Evolutionary conservation across 2,888 invertebrate genomes (phyloP).

Genomic region (Tortricodes alternella): DNA sequence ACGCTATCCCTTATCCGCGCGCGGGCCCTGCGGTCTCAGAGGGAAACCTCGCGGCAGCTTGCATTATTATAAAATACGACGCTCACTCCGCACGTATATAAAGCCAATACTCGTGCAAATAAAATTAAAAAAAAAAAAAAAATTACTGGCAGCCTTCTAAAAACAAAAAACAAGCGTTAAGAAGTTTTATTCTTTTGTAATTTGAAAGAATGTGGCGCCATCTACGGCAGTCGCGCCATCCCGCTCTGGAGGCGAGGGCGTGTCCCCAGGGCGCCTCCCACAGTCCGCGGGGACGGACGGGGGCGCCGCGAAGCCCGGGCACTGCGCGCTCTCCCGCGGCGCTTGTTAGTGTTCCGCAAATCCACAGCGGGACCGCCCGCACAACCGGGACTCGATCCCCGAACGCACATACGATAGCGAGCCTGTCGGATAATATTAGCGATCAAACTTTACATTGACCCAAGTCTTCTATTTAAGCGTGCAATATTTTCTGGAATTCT

Average conservation of each 20-base stretch:
- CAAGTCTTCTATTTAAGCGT: background rate
- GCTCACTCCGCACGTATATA: constrained; percentile 41
- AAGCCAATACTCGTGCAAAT: constrained; percentile 36
- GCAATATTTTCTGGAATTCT: no score
- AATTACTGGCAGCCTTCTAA: constrained; percentile 30
- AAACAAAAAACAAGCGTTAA: constrained; percentile 12
- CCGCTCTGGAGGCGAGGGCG: constrained; percentile 83
- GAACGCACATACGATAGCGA: constrained; percentile 76
- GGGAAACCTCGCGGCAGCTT: constrained; percentile 60
- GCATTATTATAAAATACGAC: constrained; percentile 58
- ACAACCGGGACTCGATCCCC: constrained; percentile 79
- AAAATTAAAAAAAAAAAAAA: constrained; percentile 36
- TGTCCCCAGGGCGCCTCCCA: constrained; percentile 80
- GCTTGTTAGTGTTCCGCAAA: constrained; percentile 82
- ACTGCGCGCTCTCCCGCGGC: constrained; percentile 80
- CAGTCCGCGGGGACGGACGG: constrained; percentile 80
- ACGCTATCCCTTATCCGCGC: constrained; percentile 67
- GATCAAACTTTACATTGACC: constrained; percentile 26
- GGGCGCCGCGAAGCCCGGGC: constrained; percentile 80
- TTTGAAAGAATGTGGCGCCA: constrained; percentile 66
- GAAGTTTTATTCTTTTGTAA: constrained; percentile 37
- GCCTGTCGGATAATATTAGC: constrained; percentile 62
- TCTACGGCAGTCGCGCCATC: constrained; percentile 65
- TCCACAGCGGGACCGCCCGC: constrained; percentile 82
- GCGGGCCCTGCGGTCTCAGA: constrained; percentile 58